A percentile compares a stretch with the other conserved stretches of the same genome.
Conservation (phyloP, 2,797 vertebrate genomes). For the Urocyon cinereoargenteus region DNA sequence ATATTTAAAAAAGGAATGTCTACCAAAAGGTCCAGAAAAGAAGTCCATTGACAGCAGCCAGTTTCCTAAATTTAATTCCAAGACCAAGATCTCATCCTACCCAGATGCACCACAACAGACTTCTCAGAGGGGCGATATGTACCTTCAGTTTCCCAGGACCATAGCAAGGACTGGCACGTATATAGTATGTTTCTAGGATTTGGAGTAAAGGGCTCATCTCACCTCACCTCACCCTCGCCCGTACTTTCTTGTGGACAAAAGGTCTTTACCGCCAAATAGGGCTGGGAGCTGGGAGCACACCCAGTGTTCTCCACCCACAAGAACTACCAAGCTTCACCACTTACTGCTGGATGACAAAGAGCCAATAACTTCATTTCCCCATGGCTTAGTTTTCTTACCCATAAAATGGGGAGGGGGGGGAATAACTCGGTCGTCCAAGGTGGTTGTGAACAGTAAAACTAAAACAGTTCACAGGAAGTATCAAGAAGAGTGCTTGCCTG, state of each 20-base stretch:
- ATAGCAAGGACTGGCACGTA: neutral
- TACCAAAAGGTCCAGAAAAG: neutral
- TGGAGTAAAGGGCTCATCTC: neutral
- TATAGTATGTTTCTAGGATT: fast-evolving
- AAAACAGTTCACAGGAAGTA: neutral
- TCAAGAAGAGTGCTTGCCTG: neutral
- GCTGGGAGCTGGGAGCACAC: neutral
- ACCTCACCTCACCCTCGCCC: neutral
- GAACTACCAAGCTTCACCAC: neutral
- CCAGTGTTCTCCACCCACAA: neutral
- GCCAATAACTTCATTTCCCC: neutral
- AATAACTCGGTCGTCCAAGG: neutral
- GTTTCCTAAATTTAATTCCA: neutral
- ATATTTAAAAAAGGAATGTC: neutral
- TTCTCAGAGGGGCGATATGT: neutral
- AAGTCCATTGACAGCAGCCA: neutral
- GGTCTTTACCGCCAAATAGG: neutral
- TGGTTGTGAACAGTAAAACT: neutral
- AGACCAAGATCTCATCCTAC: neutral
- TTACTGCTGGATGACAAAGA: neutral
- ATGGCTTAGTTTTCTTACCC: neutral
- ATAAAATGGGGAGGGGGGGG: too few species aligned
- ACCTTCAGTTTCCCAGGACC: neutral
- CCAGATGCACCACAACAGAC: neutral
- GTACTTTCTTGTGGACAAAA: neutral